Evolutionary conservation across 2,113 vertebrate genomes (phyloP).

Genomic region (Peromyscus maniculatus): DNA sequence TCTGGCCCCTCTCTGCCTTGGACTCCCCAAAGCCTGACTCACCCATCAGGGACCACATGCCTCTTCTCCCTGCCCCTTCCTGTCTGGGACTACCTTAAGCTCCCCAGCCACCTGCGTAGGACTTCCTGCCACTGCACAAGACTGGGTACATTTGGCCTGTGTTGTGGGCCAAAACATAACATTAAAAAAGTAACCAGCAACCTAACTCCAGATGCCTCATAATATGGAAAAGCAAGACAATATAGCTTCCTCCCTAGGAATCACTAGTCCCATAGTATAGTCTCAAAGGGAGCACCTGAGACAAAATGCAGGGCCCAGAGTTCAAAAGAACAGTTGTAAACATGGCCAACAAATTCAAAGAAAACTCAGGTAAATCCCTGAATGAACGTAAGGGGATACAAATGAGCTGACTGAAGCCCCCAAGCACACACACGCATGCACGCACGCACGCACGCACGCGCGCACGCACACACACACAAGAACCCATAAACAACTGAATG

Average conservation of each 20-base stretch:
- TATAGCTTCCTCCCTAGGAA: not conserved
- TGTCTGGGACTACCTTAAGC: not conserved
- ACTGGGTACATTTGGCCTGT: not conserved
- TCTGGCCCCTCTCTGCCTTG: not conserved
- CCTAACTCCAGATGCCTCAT: not conserved
- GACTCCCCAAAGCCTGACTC: not conserved
- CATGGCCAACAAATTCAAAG: not conserved
- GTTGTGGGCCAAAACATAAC: not conserved
- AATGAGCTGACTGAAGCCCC: not conserved
- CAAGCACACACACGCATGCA: not conserved
- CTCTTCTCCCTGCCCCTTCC: not conserved
- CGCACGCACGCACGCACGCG: no score
- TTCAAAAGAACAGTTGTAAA: not conserved
- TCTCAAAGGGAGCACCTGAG: not conserved
- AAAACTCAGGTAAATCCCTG: not conserved
- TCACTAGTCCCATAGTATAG: not conserved
- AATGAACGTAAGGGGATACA: no score
- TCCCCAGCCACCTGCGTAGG: not conserved
- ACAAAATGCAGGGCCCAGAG: not conserved
- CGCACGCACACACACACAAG: no score
- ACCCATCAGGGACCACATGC: not conserved
- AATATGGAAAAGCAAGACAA: not conserved
- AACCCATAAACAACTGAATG: not conserved
- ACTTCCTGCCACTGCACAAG: not conserved
- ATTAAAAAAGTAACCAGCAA: not conserved